Evolutionary conservation across 2,888 invertebrate genomes (phyloP).

Genomic region (Agriotes lineatus): DNA sequence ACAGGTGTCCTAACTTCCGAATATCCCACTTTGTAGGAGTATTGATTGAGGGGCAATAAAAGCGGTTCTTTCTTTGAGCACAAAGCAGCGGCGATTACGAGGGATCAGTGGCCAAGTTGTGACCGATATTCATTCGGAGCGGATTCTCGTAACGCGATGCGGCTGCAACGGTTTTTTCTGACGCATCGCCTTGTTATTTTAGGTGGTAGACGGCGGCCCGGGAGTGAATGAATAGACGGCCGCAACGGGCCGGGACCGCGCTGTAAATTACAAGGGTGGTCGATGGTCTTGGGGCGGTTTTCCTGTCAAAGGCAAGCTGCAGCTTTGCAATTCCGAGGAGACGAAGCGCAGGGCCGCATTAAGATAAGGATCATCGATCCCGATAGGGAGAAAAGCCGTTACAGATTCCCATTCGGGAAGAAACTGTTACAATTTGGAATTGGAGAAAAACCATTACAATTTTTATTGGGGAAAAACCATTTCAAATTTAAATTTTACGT

Average conservation of each 20-base stretch:
- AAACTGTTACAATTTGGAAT: no score
- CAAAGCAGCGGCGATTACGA: conserved; percentile 40
- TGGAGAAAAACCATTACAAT: no score
- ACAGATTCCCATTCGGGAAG: no score
- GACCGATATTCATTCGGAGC: conserved; percentile 39
- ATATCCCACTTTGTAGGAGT: conserved; percentile 41
- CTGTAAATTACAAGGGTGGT: conserved; percentile 46
- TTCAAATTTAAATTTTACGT: no score
- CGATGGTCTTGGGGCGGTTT: conserved; percentile 38
- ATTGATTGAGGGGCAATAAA: conserved; percentile 39
- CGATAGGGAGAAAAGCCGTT: no score
- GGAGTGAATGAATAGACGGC: conserved; percentile 32
- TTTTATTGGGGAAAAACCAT: no score
- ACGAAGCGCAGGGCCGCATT: conserved; percentile 17
- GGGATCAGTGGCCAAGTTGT: conserved; percentile 42
- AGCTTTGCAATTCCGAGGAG: conserved; percentile 13
- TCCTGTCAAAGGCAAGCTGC: conserved; percentile 39
- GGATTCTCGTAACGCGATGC: conserved; percentile 34
- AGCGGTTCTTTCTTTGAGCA: conserved; percentile 36
- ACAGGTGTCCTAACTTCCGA: conserved; percentile 3
- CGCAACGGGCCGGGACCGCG: conserved; percentile 26
- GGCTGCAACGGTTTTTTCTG: conserved; percentile 32
- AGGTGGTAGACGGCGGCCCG: conserved; percentile 15
- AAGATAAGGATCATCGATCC: no score
- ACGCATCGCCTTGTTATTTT: conserved; percentile 40